Percentiles rank a stretch among this genome's conserved stretches.
These are phyloP conservation scores for Chloroceryle aenea DNA, from an alignment of 2,113 vertebrate species.

Conservation along the genomic window DNA sequence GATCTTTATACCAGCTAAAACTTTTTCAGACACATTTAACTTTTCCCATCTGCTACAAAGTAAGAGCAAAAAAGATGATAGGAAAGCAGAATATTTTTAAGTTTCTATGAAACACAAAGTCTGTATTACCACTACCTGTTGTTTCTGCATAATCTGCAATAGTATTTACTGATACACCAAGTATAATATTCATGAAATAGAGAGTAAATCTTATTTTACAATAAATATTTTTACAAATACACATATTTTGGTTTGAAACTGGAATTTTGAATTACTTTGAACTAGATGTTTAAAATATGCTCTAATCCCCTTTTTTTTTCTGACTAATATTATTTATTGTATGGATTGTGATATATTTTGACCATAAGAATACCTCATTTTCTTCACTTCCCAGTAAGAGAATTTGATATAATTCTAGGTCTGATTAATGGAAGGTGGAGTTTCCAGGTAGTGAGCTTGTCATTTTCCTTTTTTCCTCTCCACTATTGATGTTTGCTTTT, in stretches of 20 bases:
- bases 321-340: background rate
- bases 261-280: background rate
- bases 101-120: background rate
- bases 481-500: background rate
- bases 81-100: background rate
- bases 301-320: background rate
- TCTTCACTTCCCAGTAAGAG: background rate
- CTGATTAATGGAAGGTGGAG: background rate
- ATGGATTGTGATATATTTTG: background rate
- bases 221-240: background rate
- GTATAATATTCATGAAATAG: background rate
- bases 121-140: accelerated
- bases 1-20: background rate
- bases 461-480: background rate
- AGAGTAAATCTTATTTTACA: background rate
- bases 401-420: background rate
- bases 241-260: background rate
- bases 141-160: background rate
- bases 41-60: background rate
- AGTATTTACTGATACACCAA: background rate
- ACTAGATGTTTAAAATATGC: background rate
- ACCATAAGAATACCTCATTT: background rate
- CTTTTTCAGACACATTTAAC: background rate
- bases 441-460: background rate
- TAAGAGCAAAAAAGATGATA: background rate